Base-by-base conservation (phyloP, 2,797 vertebrate genomes). In the Pangasius sanitwongsei region DNA sequence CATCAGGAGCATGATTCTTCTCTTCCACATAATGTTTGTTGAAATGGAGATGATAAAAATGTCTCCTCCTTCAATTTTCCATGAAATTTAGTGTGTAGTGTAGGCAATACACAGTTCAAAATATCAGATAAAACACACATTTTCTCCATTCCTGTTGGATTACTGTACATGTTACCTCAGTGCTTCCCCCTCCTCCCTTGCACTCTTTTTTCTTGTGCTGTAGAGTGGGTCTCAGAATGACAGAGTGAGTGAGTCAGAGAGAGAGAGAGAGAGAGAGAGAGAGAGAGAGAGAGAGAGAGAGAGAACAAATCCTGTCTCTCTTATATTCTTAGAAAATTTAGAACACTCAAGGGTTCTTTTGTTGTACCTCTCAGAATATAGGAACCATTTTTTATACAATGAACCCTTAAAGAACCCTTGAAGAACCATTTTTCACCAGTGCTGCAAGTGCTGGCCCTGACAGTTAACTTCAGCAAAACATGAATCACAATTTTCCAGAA, bases 191-290 rank as follows among this genome's bases (percentile, higher is more conserved):
- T 37, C 34, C 2, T 37, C 69, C 31, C 67, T 16, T 69, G 67
- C 69, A 70, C 6, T 37, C 34, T 75, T 74, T 90, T 89, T 92
- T 92, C 70, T 83, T 90, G 92, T 91, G 92, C 87, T 90, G 63
- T 61, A 57, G 85, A 84, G 67, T n/a, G 25, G 9, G 92, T 95
- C 95, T 94, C 95, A 31, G 89, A 70, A 12, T 67, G n/a, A 67
- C 65, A 67, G 18, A 31, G 59, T 61, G 59, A 84, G 61, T 83
- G 72, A 88, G 44, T 5, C 41, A 77, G 83, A 67, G 84, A 72
- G 91, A 13, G 16, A 65, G 59, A 34, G 85, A 84, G 85, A 72
- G 7, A 31, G 65, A 34, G 13, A 34, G 65, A 72, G 59, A 34
- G 85, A 77, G 83, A 67, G 84, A 72, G 91, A 13, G 16, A 65